Percentiles rank a stretch among this genome's conserved stretches.
phyloP scores from a whole-genome alignment of 2,888 invertebrate genomes.

The Caenorhabditis angaria region DNA sequence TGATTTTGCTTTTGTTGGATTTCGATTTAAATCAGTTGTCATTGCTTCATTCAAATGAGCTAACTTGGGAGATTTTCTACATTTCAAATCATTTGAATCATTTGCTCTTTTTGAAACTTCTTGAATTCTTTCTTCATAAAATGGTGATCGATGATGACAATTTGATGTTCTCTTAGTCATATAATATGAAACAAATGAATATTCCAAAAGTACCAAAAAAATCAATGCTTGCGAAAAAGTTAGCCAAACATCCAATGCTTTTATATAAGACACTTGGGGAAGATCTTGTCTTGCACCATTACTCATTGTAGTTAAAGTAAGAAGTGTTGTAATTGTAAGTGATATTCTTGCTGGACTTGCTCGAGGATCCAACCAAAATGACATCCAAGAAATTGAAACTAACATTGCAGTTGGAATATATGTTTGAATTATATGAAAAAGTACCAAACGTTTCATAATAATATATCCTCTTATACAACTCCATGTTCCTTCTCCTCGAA shows the following conservation, averaged over 20 bases:
- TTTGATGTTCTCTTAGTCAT: conserved; percentile 64
- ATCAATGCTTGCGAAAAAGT: conserved; percentile 70
- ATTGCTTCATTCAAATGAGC: conserved; percentile 6
- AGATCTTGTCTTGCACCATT: conserved; percentile 71
- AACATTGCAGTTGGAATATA: conserved; percentile 71
- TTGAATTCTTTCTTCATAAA: conserved; percentile 37
- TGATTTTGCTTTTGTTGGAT: conserved; percentile 32
- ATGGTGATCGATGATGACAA: conserved; percentile 58
- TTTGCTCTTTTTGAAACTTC: conserved; percentile 12
- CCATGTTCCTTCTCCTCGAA: conserved; percentile 70
- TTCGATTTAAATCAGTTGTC: conserved; percentile 26
- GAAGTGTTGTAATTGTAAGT: conserved; percentile 70
- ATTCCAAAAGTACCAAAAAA: conserved; percentile 71
- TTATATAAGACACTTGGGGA: conserved; percentile 70
- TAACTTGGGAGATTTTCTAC: neutral
- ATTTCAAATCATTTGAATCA: neutral
- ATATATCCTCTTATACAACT: conserved; percentile 68
- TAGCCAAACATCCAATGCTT: conserved; percentile 71
- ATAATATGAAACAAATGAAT: conserved; percentile 71
- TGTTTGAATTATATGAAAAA: conserved; percentile 72
- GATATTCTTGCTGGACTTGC: conserved; percentile 71
- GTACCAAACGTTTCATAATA: conserved; percentile 68
- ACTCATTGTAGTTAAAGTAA: conserved; percentile 72
- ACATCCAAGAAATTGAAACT: conserved; percentile 70
- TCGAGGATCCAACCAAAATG: conserved; percentile 71